Evolutionary conservation across 1,140 invertebrate genomes (phyloP).

Genomic region (Bombus confusus): DNA sequence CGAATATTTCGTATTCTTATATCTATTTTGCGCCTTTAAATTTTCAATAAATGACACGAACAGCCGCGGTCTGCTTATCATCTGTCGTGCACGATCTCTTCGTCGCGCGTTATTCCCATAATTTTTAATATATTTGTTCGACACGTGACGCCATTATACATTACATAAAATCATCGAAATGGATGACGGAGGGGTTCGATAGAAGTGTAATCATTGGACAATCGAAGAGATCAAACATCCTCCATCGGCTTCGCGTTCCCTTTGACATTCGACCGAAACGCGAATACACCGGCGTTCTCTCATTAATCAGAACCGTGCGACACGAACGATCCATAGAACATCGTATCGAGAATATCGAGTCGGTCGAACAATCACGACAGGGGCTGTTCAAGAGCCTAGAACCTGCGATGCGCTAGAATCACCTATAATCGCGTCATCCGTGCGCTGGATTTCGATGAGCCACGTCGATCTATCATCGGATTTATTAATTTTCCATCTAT

Average conservation of each 20-base stretch:
- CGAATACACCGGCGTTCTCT: conserved; percentile 17
- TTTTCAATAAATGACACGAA: too few relatives aligned
- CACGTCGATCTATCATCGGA: not conserved
- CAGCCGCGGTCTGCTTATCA: not conserved
- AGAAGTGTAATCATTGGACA: not conserved
- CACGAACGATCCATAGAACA: conserved; percentile 23
- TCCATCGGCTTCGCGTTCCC: not conserved
- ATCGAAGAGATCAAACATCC: not conserved
- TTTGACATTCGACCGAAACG: conserved; percentile 22
- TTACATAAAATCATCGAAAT: not conserved
- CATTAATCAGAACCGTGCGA: conserved; percentile 48
- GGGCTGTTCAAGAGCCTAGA: not conserved
- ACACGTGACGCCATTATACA: too few relatives aligned
- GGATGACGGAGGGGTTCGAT: not conserved
- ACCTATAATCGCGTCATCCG: conserved; percentile 2
- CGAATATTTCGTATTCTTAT: too few relatives aligned
- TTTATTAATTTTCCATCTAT: not conserved
- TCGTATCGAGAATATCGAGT: conserved; percentile 50
- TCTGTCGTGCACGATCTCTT: not conserved
- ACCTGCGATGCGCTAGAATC: not conserved
- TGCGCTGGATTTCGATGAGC: not conserved
- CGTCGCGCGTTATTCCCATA: not conserved
- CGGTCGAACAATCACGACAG: not conserved
- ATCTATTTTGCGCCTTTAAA: too few relatives aligned
- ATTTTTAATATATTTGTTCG: too few relatives aligned